Conservation (phyloP, 2,113 vertebrate genomes). For the Aegithalos caudatus region DNA sequence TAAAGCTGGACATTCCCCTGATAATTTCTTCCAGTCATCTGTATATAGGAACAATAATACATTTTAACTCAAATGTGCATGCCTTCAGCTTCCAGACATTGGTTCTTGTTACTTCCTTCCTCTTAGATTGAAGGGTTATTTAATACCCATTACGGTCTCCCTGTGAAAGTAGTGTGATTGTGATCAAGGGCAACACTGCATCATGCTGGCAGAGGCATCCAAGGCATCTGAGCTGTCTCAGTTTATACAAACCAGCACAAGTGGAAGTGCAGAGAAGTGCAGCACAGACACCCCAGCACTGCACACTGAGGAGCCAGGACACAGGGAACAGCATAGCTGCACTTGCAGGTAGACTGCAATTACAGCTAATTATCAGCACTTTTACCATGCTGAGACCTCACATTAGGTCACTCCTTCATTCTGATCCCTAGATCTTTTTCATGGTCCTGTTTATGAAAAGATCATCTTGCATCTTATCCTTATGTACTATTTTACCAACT, state of each 20-base stretch:
- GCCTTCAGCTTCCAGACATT: not conserved
- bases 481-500: not conserved
- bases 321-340: not conserved
- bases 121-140: conserved; percentile 1
- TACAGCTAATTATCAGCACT: conserved; percentile 15
- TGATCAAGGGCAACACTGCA: conserved; percentile 24
- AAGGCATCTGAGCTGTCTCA: conserved; percentile 16
- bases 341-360: not conserved
- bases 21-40: not conserved
- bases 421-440: not conserved
- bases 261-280: not conserved
- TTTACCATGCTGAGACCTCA: not conserved
- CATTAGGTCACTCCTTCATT: not conserved
- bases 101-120: conserved; percentile 22
- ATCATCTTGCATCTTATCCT: not conserved
- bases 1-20: not conserved
- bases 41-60: not conserved
- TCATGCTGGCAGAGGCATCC: conserved; percentile 43
- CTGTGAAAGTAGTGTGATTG: not conserved
- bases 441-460: not conserved
- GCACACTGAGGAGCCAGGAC: not conserved
- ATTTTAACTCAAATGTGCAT: not conserved
- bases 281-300: not conserved
- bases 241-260: not conserved
- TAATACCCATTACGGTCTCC: not conserved